These are phyloP conservation scores for Ceyx erithaca DNA, from an alignment of 2,797 vertebrate genomes.

Conservation along the genomic window DNA sequence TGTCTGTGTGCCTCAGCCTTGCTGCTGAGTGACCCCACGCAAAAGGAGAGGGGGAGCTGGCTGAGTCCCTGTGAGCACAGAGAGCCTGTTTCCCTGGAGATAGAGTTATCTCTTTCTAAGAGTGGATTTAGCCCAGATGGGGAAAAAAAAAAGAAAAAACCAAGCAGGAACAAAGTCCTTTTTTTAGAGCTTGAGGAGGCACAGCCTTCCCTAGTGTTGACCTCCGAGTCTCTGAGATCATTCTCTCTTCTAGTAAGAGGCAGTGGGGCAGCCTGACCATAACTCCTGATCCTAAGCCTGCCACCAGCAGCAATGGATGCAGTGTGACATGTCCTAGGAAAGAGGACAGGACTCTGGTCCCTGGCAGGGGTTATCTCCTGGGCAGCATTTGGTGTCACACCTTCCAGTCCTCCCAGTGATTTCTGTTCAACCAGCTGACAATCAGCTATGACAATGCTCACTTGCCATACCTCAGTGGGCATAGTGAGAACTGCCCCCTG, in stretches of 20 bases:
- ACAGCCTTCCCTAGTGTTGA: constrained; percentile 40
- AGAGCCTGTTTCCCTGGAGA: constrained; percentile 81
- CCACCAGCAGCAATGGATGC: neutral
- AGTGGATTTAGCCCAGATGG: constrained; percentile 74
- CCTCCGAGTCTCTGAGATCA: neutral
- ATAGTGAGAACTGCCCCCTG: accelerated
- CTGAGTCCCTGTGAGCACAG: constrained; percentile 59
- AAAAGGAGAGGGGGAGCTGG: constrained; percentile 64
- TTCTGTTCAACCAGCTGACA: neutral
- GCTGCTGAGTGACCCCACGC: constrained; percentile 26
- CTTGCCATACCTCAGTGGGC: neutral
- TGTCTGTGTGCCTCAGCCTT: constrained; percentile 3
- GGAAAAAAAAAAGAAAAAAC: constrained; percentile 45
- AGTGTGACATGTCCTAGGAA: neutral
- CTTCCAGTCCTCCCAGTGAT: neutral
- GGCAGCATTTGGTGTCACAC: neutral
- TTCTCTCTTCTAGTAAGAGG: neutral
- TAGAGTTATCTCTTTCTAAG: constrained; percentile 75
- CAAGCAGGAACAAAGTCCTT: constrained; percentile 49
- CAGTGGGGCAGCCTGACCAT: neutral
- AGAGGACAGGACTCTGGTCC: neutral
- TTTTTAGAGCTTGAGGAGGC: constrained; percentile 69
- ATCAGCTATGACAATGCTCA: neutral
- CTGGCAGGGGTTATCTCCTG: accelerated
- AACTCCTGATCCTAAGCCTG: neutral